phyloP scores from a whole-genome alignment of 35 echinoderm and acorn worm species.

The Apostichopus japonicus region DNA sequence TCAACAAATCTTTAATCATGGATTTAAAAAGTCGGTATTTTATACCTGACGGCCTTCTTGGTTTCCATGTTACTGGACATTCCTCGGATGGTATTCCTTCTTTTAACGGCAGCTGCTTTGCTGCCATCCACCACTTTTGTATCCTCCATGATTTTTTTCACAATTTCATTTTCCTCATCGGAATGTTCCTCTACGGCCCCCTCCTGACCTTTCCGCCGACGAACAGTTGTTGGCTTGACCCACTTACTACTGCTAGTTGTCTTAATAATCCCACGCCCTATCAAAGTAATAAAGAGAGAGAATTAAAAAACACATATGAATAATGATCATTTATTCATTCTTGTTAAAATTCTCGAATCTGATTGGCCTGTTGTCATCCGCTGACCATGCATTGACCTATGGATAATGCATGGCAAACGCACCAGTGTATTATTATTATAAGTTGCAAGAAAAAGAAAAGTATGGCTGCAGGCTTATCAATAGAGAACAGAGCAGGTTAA shows the following conservation, averaged over 20 bases:
- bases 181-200: slow-evolving; percentile 18
- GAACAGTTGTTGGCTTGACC: slow-evolving; percentile 15
- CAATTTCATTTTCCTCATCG: slow-evolving; percentile 64
- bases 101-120: slow-evolving; percentile 38
- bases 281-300: not conserved
- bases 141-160: slow-evolving; percentile 77
- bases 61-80: slow-evolving; percentile 81
- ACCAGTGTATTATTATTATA: too few relatives aligned
- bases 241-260: slow-evolving; percentile 30
- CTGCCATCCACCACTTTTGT: slow-evolving; percentile 22
- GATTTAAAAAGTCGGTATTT: not conserved
- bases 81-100: slow-evolving; percentile 75
- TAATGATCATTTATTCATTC: too few relatives aligned
- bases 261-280: slow-evolving; percentile 26
- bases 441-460: too few relatives aligned
- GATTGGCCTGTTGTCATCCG: too few relatives aligned
- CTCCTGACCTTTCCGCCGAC: not conserved
- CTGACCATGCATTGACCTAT: too few relatives aligned
- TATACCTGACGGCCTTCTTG: slow-evolving; percentile 76
- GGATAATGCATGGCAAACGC: too few relatives aligned
- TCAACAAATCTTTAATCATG: too few relatives aligned
- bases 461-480: too few relatives aligned
- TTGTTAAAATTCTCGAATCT: too few relatives aligned
- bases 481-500: too few relatives aligned
- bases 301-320: too few relatives aligned